A percentile compares a stretch with the other conserved stretches of the same genome.
These are phyloP conservation scores for Rotaria sp. DNA, from an alignment of 2,888 invertebrate genomes.

Conservation along the genomic window DNA sequence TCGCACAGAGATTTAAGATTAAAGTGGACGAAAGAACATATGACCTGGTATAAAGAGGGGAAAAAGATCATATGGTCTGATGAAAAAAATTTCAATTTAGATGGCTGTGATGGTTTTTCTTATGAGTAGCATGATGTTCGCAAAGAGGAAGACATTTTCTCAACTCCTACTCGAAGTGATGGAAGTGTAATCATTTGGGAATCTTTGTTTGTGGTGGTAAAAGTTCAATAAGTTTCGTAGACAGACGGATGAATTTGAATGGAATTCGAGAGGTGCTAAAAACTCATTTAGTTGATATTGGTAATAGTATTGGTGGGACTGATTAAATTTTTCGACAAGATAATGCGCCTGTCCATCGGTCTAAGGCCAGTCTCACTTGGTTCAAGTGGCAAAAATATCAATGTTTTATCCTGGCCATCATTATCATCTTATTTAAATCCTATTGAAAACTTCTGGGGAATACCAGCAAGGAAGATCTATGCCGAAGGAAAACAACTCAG, in stretches of 20 bases:
- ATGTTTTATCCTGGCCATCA: no score
- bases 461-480: no score
- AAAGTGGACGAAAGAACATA: conserved; percentile 5
- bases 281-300: background rate
- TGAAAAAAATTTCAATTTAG: conserved; percentile 45
- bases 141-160: conserved; percentile 41
- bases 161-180: conserved; percentile 43
- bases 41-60: conserved; percentile 32
- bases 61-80: conserved; percentile 43
- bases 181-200: conserved; percentile 45
- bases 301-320: no score
- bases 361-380: no score
- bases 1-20: conserved; percentile 19
- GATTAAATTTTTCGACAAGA: no score
- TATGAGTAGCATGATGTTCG: conserved; percentile 44
- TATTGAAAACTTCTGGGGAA: no score
- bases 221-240: background rate
- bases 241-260: background rate
- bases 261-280: background rate
- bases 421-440: no score
- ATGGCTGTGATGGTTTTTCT: conserved; percentile 44
- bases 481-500: no score
- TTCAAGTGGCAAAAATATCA: no score
- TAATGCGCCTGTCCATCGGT: no score
- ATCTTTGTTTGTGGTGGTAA: conserved; percentile 28